A percentile compares a stretch with the other conserved stretches of the same genome.
phyloP scores from a whole-genome alignment of 2,888 invertebrate genomes.

The Mimachlamys varia region DNA sequence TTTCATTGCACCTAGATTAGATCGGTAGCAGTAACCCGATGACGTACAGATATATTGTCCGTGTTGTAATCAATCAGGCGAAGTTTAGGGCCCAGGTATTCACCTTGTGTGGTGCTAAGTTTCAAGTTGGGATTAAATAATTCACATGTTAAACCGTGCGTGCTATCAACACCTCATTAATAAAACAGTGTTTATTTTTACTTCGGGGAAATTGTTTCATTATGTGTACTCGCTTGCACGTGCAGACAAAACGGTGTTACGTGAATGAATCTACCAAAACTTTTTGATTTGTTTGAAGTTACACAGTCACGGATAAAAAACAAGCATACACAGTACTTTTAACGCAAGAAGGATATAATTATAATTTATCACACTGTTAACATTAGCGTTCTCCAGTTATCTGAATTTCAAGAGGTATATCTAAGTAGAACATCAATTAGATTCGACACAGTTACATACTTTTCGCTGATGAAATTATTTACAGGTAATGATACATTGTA shows the following conservation, averaged over 20 bases:
- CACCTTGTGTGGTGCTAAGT: not conserved
- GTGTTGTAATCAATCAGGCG: not conserved
- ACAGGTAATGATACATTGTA: too few relatives aligned
- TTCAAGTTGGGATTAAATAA: constrained; percentile 10
- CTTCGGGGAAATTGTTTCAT: not conserved
- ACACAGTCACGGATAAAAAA: too few relatives aligned
- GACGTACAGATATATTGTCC: not conserved
- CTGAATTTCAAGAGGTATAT: too few relatives aligned
- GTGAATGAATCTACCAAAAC: not conserved
- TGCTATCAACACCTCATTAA: constrained; percentile 18
- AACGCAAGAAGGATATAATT: too few relatives aligned
- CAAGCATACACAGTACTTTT: too few relatives aligned
- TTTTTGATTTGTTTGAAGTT: too few relatives aligned
- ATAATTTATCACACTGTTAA: too few relatives aligned
- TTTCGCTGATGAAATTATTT: too few relatives aligned
- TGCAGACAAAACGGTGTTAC: not conserved
- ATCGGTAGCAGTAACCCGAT: not conserved
- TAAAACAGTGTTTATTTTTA: not conserved
- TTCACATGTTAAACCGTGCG: constrained; percentile 4
- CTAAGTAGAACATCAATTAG: too few relatives aligned
- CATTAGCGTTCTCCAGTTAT: too few relatives aligned
- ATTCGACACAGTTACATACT: too few relatives aligned
- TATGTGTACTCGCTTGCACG: not conserved
- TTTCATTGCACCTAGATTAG: not conserved
- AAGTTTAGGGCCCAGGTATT: not conserved